Evolutionary conservation across 2,888 invertebrate genomes (phyloP).

Genomic region (Nudaria mundana): DNA sequence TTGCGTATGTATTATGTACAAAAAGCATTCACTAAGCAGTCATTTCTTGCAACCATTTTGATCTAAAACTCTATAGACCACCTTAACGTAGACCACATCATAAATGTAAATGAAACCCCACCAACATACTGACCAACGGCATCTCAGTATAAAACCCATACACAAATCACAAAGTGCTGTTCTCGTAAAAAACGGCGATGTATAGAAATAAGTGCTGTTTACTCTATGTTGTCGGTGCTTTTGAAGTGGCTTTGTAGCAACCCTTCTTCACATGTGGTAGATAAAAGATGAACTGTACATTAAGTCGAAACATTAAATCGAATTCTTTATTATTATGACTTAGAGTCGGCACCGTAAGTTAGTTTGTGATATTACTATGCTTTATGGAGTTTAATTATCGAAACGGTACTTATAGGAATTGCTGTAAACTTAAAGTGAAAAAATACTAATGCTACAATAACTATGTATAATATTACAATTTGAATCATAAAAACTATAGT

Average conservation of each 20-base stretch:
- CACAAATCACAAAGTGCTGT: constrained; percentile 51
- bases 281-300: constrained; percentile 57
- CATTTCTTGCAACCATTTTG: too few species aligned
- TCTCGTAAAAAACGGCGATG: constrained; percentile 61
- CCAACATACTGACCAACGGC: constrained; percentile 10
- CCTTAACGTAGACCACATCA: neutral
- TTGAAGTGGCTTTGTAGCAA: constrained; percentile 74
- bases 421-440: too few species aligned
- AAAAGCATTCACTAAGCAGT: too few species aligned
- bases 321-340: constrained; percentile 19
- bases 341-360: constrained; percentile 2
- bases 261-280: constrained; percentile 62
- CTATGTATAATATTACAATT: too few species aligned
- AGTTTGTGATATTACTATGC: too few species aligned
- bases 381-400: too few species aligned
- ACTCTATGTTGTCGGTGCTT: constrained; percentile 61
- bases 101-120: neutral
- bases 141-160: constrained; percentile 14
- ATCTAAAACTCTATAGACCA: too few species aligned
- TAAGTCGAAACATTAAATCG: constrained; percentile 31
- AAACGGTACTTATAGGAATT: too few species aligned
- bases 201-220: constrained; percentile 69
- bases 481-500: too few species aligned
- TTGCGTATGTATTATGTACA: too few species aligned
- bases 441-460: too few species aligned